Evolutionary conservation across 2,113 vertebrate species (phyloP).

Genomic region (Onychostruthus taczanowskii): DNA sequence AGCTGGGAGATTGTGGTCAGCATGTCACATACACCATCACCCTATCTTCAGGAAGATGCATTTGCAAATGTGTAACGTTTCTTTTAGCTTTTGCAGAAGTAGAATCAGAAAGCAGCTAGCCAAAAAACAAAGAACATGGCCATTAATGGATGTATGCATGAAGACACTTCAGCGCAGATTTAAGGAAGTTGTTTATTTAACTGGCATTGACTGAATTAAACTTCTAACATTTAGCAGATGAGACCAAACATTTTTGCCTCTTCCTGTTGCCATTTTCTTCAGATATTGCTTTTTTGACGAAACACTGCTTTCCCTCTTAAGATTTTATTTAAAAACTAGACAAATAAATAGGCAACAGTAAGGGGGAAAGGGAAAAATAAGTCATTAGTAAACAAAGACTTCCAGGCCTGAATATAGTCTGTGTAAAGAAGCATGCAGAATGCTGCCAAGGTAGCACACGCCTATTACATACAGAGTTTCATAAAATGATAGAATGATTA

Average conservation of each 20-base stretch:
- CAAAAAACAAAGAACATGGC: neutral
- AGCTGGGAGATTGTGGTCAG: conserved; percentile 31
- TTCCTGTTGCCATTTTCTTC: neutral
- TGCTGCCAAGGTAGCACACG: neutral
- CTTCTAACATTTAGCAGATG: neutral
- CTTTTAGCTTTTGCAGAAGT: conserved; percentile 67
- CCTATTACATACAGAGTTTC: neutral
- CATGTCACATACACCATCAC: conserved; percentile 8
- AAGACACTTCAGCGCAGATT: neutral
- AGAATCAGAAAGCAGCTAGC: conserved; percentile 42
- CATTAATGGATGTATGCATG: neutral
- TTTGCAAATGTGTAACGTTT: conserved; percentile 56
- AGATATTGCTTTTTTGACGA: neutral
- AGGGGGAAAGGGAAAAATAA: neutral
- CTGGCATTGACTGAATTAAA: neutral
- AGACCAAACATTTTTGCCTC: neutral
- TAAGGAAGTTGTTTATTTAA: neutral
- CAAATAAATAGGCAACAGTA: neutral
- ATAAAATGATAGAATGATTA: neutral
- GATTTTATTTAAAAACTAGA: neutral
- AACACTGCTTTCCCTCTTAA: neutral
- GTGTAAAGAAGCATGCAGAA: neutral
- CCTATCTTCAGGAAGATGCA: conserved; percentile 65
- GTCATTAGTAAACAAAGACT: neutral
- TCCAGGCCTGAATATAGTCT: neutral